phyloP scores from a whole-genome alignment of 1,140 invertebrate genomes.

The Brachystomella parvula region DNA sequence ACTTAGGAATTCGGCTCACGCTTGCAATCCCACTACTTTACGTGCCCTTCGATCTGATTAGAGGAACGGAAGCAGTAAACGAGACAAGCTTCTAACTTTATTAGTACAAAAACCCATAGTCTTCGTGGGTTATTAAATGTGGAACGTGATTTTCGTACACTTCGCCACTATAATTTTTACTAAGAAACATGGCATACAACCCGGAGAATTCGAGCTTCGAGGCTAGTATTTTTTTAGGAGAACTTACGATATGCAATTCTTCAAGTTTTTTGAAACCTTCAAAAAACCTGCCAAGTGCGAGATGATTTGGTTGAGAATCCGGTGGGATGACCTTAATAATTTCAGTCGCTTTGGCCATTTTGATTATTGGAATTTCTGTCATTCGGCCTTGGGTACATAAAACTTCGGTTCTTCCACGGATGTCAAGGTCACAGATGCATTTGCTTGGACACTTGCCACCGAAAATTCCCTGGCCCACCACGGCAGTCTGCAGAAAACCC shows the following conservation, averaged over 20 bases:
- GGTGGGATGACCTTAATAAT: constrained; percentile 63
- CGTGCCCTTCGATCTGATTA: not conserved
- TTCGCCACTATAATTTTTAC: not conserved
- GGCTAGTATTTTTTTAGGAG: not conserved
- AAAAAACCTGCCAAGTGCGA: constrained; percentile 67
- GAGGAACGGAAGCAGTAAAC: not conserved
- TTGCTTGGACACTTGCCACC: constrained; percentile 30
- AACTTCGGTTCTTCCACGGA: constrained; percentile 40
- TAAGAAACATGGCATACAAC: not conserved
- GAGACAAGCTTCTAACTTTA: not conserved
- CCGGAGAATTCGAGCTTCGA: not conserved
- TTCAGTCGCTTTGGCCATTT: constrained; percentile 55
- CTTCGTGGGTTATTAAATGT: not conserved
- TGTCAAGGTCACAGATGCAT: constrained; percentile 42
- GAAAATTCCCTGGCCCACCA: constrained; percentile 10
- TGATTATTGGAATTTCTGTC: constrained; percentile 50
- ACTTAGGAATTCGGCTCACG: not conserved
- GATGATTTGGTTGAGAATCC: constrained; percentile 52
- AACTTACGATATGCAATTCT: constrained; percentile 59
- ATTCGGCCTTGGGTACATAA: constrained; percentile 51
- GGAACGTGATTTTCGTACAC: not conserved
- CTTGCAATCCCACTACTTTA: not conserved
- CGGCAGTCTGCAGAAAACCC: not conserved
- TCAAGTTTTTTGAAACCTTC: constrained; percentile 57
- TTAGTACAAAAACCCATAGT: not conserved